Conservation (phyloP, 2,797 vertebrate genomes). For the Aeoliscus strigatus region DNA sequence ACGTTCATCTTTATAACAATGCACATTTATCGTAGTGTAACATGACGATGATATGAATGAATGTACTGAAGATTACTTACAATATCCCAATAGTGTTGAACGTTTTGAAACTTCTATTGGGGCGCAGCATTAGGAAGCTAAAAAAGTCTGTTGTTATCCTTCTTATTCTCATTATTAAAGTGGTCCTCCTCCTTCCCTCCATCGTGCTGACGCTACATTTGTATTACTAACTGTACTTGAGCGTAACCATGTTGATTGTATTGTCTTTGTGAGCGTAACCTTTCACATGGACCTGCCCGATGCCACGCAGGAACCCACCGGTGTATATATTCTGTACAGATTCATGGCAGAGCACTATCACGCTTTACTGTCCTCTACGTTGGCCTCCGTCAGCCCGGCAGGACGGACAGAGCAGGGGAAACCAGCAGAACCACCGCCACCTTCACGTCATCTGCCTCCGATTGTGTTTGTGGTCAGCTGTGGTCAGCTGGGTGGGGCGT, state of each 20-base stretch:
- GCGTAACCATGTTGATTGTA: constrained; percentile 96
- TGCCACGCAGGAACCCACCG: constrained; percentile 84
- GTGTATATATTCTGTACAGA: constrained; percentile 97
- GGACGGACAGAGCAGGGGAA: constrained; percentile 45
- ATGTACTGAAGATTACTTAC: constrained; percentile 82
- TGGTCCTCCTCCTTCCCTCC: constrained; percentile 79
- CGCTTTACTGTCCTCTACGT: constrained; percentile 79
- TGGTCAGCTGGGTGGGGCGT: no score
- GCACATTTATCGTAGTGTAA: constrained; percentile 86
- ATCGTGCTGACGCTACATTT: constrained; percentile 81
- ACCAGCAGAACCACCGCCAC: no score
- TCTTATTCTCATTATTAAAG: constrained; percentile 67
- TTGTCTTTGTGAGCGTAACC: constrained; percentile 91
- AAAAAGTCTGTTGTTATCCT: constrained; percentile 54
- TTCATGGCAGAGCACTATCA: constrained; percentile 80
- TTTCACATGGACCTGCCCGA: constrained; percentile 85
- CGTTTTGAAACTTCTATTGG: constrained; percentile 34
- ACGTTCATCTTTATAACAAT: constrained; percentile 70
- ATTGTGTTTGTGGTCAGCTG: no score
- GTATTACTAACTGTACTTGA: constrained; percentile 83
- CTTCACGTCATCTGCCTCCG: no score
- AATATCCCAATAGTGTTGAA: constrained; percentile 58
- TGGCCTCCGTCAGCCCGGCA: constrained; percentile 67
- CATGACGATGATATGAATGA: constrained; percentile 85
- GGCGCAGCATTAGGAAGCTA: constrained; percentile 57